Percentiles rank a stretch among this genome's conserved stretches.
Evolutionary conservation across 2,797 vertebrate species (phyloP).

Genomic region (Phoxinus dragarum): DNA sequence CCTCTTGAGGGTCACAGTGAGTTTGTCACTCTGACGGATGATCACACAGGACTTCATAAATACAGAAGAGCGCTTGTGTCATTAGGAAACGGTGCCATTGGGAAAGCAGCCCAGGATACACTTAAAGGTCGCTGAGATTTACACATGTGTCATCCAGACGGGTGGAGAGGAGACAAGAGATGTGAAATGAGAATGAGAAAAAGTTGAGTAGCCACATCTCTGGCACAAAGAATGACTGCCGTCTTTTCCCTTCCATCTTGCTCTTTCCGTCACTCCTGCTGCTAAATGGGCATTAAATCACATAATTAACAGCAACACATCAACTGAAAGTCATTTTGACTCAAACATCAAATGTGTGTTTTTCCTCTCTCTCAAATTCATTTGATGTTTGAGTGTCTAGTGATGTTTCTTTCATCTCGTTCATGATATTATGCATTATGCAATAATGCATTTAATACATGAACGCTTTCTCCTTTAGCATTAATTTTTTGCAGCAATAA

Average conservation of each 20-base stretch:
- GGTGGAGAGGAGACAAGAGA: conserved; percentile 32
- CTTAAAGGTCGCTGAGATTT: conserved; percentile 73
- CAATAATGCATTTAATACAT: not conserved
- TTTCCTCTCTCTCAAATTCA: too few species aligned
- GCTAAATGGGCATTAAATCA: not conserved
- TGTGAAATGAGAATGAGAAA: not conserved
- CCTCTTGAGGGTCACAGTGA: conserved; percentile 63
- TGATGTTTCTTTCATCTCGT: not conserved
- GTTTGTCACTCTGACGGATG: conserved; percentile 69
- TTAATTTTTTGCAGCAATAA: not conserved
- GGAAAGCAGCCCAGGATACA: conserved; percentile 73
- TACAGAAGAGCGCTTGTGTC: conserved; percentile 63
- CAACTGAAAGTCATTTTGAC: not conserved
- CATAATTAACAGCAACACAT: not conserved
- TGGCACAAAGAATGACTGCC: not conserved
- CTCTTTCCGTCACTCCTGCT: not conserved
- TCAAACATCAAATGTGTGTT: too few species aligned
- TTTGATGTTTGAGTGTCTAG: not conserved
- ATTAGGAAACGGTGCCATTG: conserved; percentile 60
- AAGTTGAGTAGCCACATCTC: not conserved
- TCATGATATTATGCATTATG: not conserved
- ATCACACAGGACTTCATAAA: conserved; percentile 70
- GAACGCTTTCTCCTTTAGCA: not conserved
- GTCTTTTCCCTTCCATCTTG: not conserved
- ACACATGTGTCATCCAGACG: conserved; percentile 57